Evolutionary conservation across 2,113 vertebrate genomes (phyloP).

Genomic region (Platichthys stellatus): DNA sequence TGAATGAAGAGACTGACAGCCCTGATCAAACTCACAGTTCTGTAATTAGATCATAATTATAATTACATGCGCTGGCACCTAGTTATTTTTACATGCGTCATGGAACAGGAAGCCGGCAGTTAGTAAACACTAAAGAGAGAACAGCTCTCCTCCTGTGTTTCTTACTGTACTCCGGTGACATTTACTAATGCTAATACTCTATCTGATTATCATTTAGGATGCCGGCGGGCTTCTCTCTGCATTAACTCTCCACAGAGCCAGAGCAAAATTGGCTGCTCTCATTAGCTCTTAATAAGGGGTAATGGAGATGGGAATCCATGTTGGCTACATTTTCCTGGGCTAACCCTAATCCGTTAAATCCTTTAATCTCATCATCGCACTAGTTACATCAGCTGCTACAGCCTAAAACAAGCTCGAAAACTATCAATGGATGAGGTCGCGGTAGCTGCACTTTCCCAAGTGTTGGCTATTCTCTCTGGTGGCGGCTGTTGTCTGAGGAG

Average conservation of each 20-base stretch:
- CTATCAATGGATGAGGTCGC: neutral
- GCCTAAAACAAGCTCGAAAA: conserved; percentile 39
- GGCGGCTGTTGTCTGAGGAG: neutral
- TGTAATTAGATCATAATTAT: neutral
- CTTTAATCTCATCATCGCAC: conserved; percentile 54
- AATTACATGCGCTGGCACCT: neutral
- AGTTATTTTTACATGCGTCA: neutral
- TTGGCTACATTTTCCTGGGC: conserved; percentile 50
- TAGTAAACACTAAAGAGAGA: too few relatives aligned
- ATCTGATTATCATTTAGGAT: conserved; percentile 55
- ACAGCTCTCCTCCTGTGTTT: conserved; percentile 8
- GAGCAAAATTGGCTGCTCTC: conserved; percentile 57
- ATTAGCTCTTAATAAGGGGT: conserved; percentile 67
- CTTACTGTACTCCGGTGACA: conserved; percentile 50
- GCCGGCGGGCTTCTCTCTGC: conserved; percentile 43
- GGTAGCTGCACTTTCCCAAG: neutral
- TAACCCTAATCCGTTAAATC: conserved; percentile 56
- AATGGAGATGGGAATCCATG: conserved; percentile 64
- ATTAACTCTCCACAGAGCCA: conserved; percentile 43
- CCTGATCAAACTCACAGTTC: neutral
- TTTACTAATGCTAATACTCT: conserved; percentile 39
- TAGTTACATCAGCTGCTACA: conserved; percentile 36
- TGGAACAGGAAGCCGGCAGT: too few relatives aligned
- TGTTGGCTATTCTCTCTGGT: neutral
- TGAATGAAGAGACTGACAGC: neutral